A percentile compares a stretch with the other conserved stretches of the same genome.
Conservation (phyloP, 2,888 invertebrate species). For the Meiosimyza decipiens region DNA sequence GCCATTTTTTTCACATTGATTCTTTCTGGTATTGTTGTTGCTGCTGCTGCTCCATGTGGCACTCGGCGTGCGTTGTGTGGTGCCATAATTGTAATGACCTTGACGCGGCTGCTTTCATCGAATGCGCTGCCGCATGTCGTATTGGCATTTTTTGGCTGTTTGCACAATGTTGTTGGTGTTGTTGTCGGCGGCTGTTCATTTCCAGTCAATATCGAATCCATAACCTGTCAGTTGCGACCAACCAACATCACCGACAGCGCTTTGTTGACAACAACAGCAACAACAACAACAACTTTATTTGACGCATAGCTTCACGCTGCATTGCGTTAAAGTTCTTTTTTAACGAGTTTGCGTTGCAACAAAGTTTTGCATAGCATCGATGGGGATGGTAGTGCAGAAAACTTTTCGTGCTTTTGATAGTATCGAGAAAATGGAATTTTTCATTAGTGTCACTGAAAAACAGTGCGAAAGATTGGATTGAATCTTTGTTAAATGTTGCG, state of each 20-base stretch:
- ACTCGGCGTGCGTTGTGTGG: background rate
- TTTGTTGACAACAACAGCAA: no score
- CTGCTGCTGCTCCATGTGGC: background rate
- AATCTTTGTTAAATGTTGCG: no score
- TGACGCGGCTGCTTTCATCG: conserved; percentile 17
- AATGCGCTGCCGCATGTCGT: background rate
- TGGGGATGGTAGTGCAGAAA: no score
- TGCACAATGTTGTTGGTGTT: conserved; percentile 12
- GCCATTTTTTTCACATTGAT: background rate
- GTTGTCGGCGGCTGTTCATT: background rate
- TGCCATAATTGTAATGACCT: conserved; percentile 32
- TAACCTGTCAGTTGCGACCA: background rate
- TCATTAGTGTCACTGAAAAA: no score
- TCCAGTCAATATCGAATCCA: conserved; percentile 13
- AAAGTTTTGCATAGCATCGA: no score
- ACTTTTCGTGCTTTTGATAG: no score
- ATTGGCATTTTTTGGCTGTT: conserved; percentile 11
- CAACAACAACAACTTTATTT: no score
- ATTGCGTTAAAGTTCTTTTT: background rate
- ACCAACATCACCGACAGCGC: no score
- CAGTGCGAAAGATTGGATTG: no score
- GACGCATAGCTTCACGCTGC: background rate
- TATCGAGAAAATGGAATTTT: no score
- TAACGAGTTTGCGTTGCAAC: no score
- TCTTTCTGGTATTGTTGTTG: conserved; percentile 5